Base-by-base conservation (phyloP, 1,140 invertebrate species). In the Zophobas morio region DNA sequence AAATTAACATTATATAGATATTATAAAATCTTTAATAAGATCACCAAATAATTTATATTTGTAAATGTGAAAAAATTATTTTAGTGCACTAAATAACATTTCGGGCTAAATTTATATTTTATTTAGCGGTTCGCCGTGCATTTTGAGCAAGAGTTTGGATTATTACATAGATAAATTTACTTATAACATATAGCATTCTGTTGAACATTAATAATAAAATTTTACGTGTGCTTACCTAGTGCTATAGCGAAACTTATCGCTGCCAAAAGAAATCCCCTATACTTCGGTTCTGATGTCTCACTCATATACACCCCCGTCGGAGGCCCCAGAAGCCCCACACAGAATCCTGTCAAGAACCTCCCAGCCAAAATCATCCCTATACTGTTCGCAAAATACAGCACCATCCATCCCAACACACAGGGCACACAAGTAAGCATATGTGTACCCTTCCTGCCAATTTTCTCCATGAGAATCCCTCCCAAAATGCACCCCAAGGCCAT, bases 321-420 rank as follows among this genome's bases (percentile, higher is more conserved):
- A 33, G 83, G 78, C 8, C 78, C 81, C 5, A 81, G 42, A 33
- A 84, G 72, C 1, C 87, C 70, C 73, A 77, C 86, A 74, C 88
- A 88, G 0, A 92, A 84, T 0, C 94, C 94, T 0, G 90, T 91
- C 1, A 95, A 83, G 74, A 94, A 88, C 78, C 94, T 88, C 0
- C 93, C 93, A 1, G 89, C 79, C 40, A 93, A 87, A 32, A 95
- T 85, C 6, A 88, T 85, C 0, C 81, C 56, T 1, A 91, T 78
- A 77, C 86, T 87, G 1, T 86, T 80, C 0, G 90, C 86, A 51
- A 89, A 86, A 32, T 88, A 87, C 6, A 94, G 91, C 5, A 90
- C 79, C 1, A 91, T 79, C 92, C 93, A 95, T 8, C 93, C 93
- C 20, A 90, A 70, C 0, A 92, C 81, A 63, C 90, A 92, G 0